Evolutionary conservation across 2,797 vertebrate species (phyloP).

Genomic region (Salmo trutta): DNA sequence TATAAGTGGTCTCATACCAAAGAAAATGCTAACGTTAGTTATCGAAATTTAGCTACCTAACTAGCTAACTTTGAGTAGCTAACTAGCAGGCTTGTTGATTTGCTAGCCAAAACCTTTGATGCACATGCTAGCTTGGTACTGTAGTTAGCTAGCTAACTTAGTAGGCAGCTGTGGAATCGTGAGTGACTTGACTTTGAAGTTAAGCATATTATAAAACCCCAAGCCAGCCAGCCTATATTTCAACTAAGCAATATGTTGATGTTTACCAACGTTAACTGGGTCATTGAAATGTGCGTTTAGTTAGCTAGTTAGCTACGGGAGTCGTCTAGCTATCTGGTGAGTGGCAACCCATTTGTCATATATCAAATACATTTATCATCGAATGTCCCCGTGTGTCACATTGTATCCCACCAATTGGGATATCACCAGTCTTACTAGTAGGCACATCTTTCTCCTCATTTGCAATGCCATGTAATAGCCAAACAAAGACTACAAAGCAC

Average conservation of each 20-base stretch:
- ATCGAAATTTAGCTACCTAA: background rate
- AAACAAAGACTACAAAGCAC: slow-evolving; percentile 18
- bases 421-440: background rate
- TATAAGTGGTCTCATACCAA: background rate
- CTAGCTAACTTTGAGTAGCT: background rate
- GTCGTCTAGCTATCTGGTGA: background rate
- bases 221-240: background rate
- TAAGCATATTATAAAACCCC: background rate
- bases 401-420: background rate
- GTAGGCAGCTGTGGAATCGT: background rate
- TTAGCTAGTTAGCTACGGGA: background rate
- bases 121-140: background rate
- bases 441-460: background rate
- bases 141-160: background rate
- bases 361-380: background rate
- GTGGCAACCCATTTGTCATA: background rate
- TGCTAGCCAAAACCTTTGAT: background rate
- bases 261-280: background rate
- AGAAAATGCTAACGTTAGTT: background rate
- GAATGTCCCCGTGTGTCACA: background rate
- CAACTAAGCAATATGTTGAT: background rate
- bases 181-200: background rate
- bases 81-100: background rate
- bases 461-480: background rate
- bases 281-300: background rate